Percentiles rank a stretch among this genome's conserved stretches.
These are phyloP conservation scores for Icerya purchasi DNA, from an alignment of 2,888 invertebrate genomes.

Conservation along the genomic window DNA sequence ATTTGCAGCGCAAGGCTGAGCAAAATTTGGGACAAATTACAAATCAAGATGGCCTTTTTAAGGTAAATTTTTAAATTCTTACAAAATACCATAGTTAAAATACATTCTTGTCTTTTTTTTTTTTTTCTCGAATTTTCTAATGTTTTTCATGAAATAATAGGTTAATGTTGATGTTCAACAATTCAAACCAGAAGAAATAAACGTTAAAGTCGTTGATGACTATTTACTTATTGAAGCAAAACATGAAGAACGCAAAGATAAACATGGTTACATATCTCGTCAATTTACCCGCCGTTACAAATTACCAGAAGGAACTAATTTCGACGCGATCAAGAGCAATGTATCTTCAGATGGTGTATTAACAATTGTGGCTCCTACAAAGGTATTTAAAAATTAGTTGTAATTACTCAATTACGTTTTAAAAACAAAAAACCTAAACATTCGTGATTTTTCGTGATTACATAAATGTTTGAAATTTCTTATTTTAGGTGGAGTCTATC, in stretches of 20 bases:
- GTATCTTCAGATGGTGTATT: background rate
- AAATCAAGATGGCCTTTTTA: background rate
- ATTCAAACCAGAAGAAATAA: slow-evolving; percentile 27
- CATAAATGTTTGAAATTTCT: too few species aligned
- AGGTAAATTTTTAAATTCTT: background rate
- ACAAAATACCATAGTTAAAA: too few species aligned
- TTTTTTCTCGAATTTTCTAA: too few species aligned
- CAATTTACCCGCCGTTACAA: background rate
- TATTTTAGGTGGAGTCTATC: background rate
- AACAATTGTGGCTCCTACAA: background rate
- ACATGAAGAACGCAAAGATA: slow-evolving; percentile 24
- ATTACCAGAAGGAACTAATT: background rate
- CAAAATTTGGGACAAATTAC: background rate
- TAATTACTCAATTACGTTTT: too few species aligned
- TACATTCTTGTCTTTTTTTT: too few species aligned
- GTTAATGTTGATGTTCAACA: slow-evolving; percentile 26
- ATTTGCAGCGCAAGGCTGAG: background rate
- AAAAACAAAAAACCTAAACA: too few species aligned
- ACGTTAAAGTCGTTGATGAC: slow-evolving; percentile 26
- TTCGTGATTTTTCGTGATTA: too few species aligned
- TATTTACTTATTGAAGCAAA: slow-evolving; percentile 25
- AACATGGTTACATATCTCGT: background rate
- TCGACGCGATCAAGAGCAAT: background rate
- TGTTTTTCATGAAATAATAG: slow-evolving; percentile 13
- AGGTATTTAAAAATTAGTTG: too few species aligned